Base-by-base conservation (phyloP, 2,113 vertebrate species). In the Elanoides forficatus region DNA sequence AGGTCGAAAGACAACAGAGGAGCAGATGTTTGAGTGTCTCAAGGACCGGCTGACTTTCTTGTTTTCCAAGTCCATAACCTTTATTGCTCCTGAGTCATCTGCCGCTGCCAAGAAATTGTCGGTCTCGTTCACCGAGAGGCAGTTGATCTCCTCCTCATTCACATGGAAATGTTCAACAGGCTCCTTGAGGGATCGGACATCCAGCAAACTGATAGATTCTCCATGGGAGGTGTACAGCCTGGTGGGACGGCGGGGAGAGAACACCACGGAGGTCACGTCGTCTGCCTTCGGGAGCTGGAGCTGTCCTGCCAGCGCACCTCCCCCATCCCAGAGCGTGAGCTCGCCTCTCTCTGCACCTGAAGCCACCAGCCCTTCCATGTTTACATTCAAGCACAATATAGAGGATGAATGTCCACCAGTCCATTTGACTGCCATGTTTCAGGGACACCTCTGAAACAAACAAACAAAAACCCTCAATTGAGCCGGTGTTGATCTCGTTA, bases 11-110 rank as follows among this genome's bases (percentile, higher is more conserved):
- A 97, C 98, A 71, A 99, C 98, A 9, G 99, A 99, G 13, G 99
- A 99, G 97, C 99, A 99, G 97, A 99, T 99, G 95, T 99, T 99
- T 27, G 98, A 98, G 97, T 99, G 99, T 91, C 98, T 99, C 84
- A 99, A 96, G 52, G 99, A 99, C 82, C 99, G 98, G 96, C 74
- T 98, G 73, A 99, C 98, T 95, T 98, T 99, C 42, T 98, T 98
- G n/a, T 91, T 98, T 55, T 98, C 98, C 68, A 99, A 95, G 93
- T 99, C 99, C 80, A 99, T 53, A 7, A 99, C 94, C 68, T 98
- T 98, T 80, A 99, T 98, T 4, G 98, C 93, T 8, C 99, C 99
- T 0, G 99, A 99, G 96, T 99, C 99, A 56, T 99, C 99, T 0
- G 98, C 99, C 3, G 99, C 98, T 4, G 99, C 99, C 97, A 99